Percentiles rank a stretch among this genome's conserved stretches.
These are phyloP conservation scores for Crypturellus tataupa DNA, from an alignment of 2,797 vertebrate genomes.

Conservation along the genomic window DNA sequence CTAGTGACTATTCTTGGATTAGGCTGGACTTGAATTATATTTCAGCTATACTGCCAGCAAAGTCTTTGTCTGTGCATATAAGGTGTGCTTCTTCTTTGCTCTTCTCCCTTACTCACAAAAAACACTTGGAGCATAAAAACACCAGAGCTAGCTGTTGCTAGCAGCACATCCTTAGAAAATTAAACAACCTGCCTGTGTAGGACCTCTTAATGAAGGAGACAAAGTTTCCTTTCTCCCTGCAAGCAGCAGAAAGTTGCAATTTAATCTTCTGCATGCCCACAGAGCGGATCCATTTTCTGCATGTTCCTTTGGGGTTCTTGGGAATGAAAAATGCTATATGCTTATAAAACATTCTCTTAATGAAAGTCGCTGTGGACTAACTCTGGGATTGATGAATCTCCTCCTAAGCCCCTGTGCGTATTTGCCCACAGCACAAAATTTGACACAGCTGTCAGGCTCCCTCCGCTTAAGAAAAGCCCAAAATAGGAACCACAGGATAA, in stretches of 20 bases:
- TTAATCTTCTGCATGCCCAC: slow-evolving; percentile 32
- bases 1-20: background rate
- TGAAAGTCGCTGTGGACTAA: background rate
- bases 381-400: background rate
- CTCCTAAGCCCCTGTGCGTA: background rate
- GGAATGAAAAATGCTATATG: slow-evolving; percentile 24
- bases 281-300: slow-evolving; percentile 21
- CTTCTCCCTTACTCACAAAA: background rate
- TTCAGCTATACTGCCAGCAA: background rate
- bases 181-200: background rate
- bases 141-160: background rate
- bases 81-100: background rate
- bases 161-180: background rate
- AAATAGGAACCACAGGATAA: background rate
- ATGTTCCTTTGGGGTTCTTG: slow-evolving; percentile 27
- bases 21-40: background rate
- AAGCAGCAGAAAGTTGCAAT: slow-evolving; percentile 36
- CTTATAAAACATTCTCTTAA: slow-evolving; percentile 46
- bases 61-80: background rate
- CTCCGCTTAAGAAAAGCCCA: background rate
- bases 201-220: slow-evolving; percentile 11
- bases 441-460: background rate
- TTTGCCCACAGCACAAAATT: background rate
- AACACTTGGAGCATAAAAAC: background rate
- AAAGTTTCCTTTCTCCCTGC: background rate